Conservation (phyloP, 2,797 vertebrate genomes). For the Ctenopoma multispine region DNA sequence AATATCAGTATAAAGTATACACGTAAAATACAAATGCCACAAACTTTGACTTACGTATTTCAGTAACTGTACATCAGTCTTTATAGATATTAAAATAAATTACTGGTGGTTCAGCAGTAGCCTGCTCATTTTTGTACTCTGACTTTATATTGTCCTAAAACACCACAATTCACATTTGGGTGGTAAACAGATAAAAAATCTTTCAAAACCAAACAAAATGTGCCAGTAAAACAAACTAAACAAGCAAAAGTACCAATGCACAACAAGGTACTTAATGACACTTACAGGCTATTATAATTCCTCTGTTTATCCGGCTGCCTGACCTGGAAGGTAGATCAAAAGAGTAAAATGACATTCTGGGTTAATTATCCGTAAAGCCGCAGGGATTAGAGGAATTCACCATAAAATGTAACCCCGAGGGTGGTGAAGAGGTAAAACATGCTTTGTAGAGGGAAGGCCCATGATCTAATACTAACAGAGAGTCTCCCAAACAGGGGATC, state of each 20-base stretch:
- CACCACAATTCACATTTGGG: not conserved
- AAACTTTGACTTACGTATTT: no score
- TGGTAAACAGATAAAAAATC: slow-evolving; percentile 14
- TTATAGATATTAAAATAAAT: not conserved
- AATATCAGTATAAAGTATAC: not conserved
- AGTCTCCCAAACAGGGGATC: slow-evolving; percentile 17
- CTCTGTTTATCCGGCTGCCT: slow-evolving; percentile 63
- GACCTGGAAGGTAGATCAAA: slow-evolving; percentile 67
- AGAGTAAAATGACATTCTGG: slow-evolving; percentile 63
- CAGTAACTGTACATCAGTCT: no score
- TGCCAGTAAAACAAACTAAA: slow-evolving; percentile 39
- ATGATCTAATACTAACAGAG: not conserved
- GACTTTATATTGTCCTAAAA: slow-evolving; percentile 11
- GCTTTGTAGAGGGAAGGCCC: slow-evolving; percentile 34
- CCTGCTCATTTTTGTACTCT: not conserved
- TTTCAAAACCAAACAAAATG: slow-evolving; percentile 25
- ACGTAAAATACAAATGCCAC: not conserved
- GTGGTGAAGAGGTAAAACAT: slow-evolving; percentile 51
- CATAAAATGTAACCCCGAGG: slow-evolving; percentile 51
- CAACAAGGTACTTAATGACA: slow-evolving; percentile 56
- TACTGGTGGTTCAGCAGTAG: not conserved
- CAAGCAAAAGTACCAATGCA: slow-evolving; percentile 33
- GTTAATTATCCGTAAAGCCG: slow-evolving; percentile 77
- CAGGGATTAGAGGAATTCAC: slow-evolving; percentile 72
- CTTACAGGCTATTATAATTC: slow-evolving; percentile 52